phyloP scores from a whole-genome alignment of 2,113 vertebrate genomes.

The Poicephalus meyeri region DNA sequence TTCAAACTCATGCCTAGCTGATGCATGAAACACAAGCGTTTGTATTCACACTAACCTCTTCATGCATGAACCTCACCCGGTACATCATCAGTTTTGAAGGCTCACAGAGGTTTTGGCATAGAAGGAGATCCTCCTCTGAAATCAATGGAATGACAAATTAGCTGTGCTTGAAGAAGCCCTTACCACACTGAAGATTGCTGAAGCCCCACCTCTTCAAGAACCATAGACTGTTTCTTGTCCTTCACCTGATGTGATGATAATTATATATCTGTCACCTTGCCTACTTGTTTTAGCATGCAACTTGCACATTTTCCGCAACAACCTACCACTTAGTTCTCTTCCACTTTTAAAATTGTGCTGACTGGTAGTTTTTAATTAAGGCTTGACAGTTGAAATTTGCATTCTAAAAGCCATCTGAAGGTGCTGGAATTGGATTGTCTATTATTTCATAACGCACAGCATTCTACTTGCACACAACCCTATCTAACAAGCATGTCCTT shows the following conservation, averaged over 20 bases:
- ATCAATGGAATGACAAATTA: conserved; percentile 58
- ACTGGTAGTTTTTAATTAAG: conserved; percentile 81
- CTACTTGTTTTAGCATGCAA: conserved; percentile 68
- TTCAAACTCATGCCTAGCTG: background rate
- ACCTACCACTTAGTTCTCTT: conserved; percentile 79
- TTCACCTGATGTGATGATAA: conserved; percentile 69
- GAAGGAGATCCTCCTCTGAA: conserved; percentile 42
- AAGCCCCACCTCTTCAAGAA: conserved; percentile 49
- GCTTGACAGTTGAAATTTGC: conserved; percentile 79
- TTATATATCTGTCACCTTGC: conserved; percentile 78
- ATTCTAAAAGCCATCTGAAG: conserved; percentile 77
- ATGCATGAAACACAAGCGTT: background rate
- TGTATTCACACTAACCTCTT: background rate
- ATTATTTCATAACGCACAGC: conserved; percentile 1
- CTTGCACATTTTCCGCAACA: conserved; percentile 62
- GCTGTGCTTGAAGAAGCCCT: conserved; percentile 43
- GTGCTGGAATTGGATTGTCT: conserved; percentile 53
- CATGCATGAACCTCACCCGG: background rate
- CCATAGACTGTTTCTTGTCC: conserved; percentile 64
- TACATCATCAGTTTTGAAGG: conserved; percentile 29
- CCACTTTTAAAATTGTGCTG: conserved; percentile 77
- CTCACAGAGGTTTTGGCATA: conserved; percentile 13
- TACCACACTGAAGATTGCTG: conserved; percentile 19
- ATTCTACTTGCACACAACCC: background rate
- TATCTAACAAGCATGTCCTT: background rate